Conservation (phyloP, 92 coral and sea anemone species). For the Porites lobata region DNA sequence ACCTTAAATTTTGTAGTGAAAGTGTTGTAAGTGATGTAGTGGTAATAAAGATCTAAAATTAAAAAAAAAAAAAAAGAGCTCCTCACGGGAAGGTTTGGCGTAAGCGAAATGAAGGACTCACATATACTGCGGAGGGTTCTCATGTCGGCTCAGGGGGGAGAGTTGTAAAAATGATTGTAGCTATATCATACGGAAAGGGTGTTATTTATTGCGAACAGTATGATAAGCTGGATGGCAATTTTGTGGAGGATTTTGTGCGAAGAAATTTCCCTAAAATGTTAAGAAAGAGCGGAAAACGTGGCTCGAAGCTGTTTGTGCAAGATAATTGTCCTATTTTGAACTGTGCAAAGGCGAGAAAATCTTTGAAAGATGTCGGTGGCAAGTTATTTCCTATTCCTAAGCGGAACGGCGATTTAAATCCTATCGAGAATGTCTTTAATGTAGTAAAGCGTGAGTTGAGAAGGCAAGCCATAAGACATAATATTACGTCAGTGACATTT, state of each 20-base stretch:
- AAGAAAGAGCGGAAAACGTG: neutral
- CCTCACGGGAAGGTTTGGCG: neutral
- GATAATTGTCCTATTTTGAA: slow-evolving; percentile 6
- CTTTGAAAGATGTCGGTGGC: neutral
- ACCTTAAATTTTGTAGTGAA: no score
- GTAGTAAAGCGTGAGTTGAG: neutral
- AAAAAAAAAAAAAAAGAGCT: neutral
- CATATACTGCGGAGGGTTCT: neutral
- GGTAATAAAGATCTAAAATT: no score
- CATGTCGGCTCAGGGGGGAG: neutral
- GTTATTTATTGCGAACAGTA: slow-evolving; percentile 27
- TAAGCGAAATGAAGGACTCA: neutral
- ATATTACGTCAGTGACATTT: neutral
- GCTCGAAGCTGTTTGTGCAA: slow-evolving; percentile 6
- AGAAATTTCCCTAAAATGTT: neutral
- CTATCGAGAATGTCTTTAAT: no score
- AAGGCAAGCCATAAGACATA: neutral
- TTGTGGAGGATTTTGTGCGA: neutral
- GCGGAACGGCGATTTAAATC: no score
- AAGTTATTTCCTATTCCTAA: slow-evolving; percentile 7
- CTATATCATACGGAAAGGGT: slow-evolving; percentile 12
- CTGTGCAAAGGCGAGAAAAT: slow-evolving; percentile 2
- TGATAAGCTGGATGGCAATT: slow-evolving; percentile 37
- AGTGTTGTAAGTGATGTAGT: no score
- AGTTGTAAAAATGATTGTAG: neutral